These are phyloP conservation scores for Microchrysa polita DNA, from an alignment of 2,888 invertebrate species.

Conservation along the genomic window DNA sequence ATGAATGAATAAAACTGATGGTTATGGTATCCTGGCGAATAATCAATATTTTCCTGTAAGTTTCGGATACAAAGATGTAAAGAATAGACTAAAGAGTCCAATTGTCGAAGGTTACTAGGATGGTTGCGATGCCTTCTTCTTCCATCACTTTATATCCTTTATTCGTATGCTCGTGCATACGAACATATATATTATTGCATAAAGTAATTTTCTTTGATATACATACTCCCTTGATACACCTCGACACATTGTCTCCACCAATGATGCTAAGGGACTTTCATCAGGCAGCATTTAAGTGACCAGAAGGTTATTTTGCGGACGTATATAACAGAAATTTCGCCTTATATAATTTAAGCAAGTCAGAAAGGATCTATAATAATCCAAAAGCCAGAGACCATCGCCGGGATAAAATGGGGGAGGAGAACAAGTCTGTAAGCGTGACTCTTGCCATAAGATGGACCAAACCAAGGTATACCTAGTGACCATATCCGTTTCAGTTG, in stretches of 20 bases:
- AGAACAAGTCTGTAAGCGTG: too few relatives aligned
- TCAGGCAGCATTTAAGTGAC: background rate
- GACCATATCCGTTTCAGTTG: slow-evolving; percentile 37
- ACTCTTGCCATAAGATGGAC: background rate
- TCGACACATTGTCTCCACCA: slow-evolving; percentile 6
- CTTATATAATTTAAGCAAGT: background rate
- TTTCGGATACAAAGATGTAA: too few relatives aligned
- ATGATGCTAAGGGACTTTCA: slow-evolving; percentile 25
- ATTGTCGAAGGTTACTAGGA: too few relatives aligned
- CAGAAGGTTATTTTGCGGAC: background rate
- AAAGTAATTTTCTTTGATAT: slow-evolving; percentile 16
- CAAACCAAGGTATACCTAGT: background rate
- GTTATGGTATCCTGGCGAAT: background rate
- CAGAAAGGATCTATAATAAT: background rate
- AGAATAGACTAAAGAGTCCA: too few relatives aligned
- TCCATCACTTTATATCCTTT: too few relatives aligned
- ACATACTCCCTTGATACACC: background rate
- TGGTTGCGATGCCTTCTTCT: too few relatives aligned
- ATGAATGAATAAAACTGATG: slow-evolving; percentile 7
- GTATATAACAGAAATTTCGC: slow-evolving; percentile 5
- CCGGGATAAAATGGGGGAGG: too few relatives aligned
- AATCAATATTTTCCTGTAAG: slow-evolving; percentile 7
- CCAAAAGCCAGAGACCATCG: too few relatives aligned
- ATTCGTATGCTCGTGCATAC: background rate
- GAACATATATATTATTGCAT: background rate